A percentile compares a stretch with the other conserved stretches of the same genome.
Evolutionary conservation across 2,113 vertebrate genomes (phyloP).

Genomic region (Poeciliopsis turrubarensis): DNA sequence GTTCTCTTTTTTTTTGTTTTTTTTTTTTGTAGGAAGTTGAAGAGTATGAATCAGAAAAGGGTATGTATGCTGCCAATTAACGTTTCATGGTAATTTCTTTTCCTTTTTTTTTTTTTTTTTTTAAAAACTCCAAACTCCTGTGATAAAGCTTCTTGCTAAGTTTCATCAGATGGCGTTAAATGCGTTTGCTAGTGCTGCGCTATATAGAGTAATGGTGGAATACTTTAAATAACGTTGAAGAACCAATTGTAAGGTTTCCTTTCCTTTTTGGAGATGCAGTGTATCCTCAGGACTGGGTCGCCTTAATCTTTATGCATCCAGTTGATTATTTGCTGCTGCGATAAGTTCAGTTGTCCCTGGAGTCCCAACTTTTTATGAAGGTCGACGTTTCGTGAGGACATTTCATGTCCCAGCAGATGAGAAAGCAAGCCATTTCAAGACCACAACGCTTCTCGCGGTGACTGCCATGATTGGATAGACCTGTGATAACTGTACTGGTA

Average conservation of each 20-base stretch:
- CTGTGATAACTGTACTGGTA: neutral
- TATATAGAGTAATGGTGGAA: neutral
- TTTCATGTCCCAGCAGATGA: conserved; percentile 5
- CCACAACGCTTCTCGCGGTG: conserved; percentile 2
- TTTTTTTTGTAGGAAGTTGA: conserved; percentile 86
- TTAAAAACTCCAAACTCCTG: conserved; percentile 23
- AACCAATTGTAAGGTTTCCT: neutral
- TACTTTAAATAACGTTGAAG: conserved; percentile 9
- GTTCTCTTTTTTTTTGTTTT: neutral
- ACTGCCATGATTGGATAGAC: conserved; percentile 24
- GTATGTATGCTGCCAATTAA: conserved; percentile 82
- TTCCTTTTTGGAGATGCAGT: neutral
- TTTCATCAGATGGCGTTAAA: neutral
- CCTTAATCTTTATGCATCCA: neutral
- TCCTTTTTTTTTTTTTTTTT: conserved; percentile 14
- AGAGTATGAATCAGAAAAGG: conserved; percentile 93
- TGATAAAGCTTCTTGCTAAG: conserved; percentile 38
- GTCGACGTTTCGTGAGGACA: conserved; percentile 6
- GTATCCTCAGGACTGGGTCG: neutral
- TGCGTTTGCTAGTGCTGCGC: neutral
- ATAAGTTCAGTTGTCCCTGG: neutral
- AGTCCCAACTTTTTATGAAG: conserved; percentile 1
- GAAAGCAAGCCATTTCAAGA: conserved; percentile 13
- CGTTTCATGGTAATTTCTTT: conserved; percentile 17
- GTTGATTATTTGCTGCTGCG: neutral